Evolutionary conservation across 2,113 vertebrate species (phyloP), one percentile per base, ranked within the genome.

Genomic region (Serranochromis macrocephalus): DNA sequence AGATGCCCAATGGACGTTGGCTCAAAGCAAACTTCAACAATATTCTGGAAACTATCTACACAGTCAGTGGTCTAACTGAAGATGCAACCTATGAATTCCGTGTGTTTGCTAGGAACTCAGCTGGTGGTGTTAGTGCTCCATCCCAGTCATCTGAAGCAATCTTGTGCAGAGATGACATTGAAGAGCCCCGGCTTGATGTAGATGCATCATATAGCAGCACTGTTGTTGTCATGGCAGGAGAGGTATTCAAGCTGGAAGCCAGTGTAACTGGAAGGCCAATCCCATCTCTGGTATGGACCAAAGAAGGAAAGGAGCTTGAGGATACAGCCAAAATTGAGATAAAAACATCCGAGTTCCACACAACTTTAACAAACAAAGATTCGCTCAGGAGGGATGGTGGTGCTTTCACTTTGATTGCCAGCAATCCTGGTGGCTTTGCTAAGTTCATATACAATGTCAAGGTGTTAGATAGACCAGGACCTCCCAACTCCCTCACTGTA

Each of bases 21-120:
- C 97, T 99, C 29, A 99, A 99, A 93, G 98, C 98, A 92, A 99
- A 99, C 93, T 99, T 99, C 86, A 97, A 98, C 94, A 99, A 99
- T 94, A 98, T 99, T 88, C 92, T 97, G 26, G 98, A 99, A 92
- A 99, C 98, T 81, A 96, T 96, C 84, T 99, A 98, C 93, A 99
- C 98, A 89, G 97, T 99, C 83, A 99, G 98, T 87, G 99, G 99
- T 82, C 96, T 99, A 55, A 99, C 92, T 55, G 99, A 99, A 96
- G 98, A 99, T 92, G 94, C 97, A 53, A 97, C 97, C 33, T 99
- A 99, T 95, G 98, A 99, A 94, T 99, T 99, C 97, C 98, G 97
- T 84, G 97, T 99, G 63, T 95, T 97, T 93, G 98, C 98, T 84
- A 98, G 97, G 94, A 99, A 99, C 89, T 98, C 99, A 87, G 98